Evolutionary conservation across 2,797 vertebrate genomes (phyloP).

Genomic region (Peromyscus nudipes): DNA sequence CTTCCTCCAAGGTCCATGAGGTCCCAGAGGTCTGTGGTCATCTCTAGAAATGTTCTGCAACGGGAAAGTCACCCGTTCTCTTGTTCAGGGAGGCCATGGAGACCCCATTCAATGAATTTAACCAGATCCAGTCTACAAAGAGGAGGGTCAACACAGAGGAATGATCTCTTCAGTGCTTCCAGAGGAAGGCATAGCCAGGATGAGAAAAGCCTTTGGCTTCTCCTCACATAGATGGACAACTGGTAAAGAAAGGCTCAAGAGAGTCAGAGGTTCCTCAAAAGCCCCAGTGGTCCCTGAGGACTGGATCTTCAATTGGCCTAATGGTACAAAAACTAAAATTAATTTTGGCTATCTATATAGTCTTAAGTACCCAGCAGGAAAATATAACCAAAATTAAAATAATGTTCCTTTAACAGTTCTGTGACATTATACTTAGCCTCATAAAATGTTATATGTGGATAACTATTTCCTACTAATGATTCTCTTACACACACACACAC

Average conservation of each 20-base stretch:
- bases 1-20: neutral
- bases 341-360: neutral
- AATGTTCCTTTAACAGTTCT: neutral
- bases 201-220: neutral
- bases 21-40: neutral
- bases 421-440: neutral
- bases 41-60: neutral
- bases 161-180: neutral
- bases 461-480: neutral
- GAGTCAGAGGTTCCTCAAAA: neutral
- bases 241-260: neutral
- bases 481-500: neutral
- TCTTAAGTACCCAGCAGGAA: neutral
- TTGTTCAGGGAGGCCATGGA: neutral
- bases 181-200: neutral
- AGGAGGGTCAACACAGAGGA: neutral
- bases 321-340: neutral
- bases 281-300: neutral
- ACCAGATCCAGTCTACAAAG: neutral
- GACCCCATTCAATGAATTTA: neutral
- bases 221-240: neutral
- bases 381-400: neutral
- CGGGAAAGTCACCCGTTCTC: neutral
- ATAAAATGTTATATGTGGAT: neutral
- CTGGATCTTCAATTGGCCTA: neutral